phyloP scores from a whole-genome alignment of 2,888 invertebrate genomes.

The Catocala fraxini region DNA sequence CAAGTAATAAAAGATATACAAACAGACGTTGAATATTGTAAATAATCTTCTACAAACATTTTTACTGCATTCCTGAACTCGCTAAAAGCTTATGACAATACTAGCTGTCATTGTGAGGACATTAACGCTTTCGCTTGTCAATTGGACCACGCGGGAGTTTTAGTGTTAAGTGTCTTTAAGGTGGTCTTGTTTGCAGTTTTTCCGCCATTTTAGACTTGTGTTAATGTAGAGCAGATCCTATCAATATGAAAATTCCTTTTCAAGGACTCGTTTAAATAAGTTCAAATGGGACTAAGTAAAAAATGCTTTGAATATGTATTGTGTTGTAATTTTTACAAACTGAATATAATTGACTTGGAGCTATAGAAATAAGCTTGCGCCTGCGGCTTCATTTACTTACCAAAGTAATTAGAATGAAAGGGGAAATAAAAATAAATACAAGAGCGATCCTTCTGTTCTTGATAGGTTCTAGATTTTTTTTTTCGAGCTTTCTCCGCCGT shows the following conservation, averaged over 20 bases:
- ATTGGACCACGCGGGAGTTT: conserved; percentile 56
- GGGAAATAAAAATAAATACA: too few species aligned
- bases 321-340: too few species aligned
- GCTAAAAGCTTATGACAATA: conserved; percentile 53
- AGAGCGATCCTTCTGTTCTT: too few species aligned
- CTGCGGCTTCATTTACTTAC: too few species aligned
- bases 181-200: conserved; percentile 52
- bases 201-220: conserved; percentile 17
- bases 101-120: conserved; percentile 58
- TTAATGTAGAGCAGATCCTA: conserved; percentile 11
- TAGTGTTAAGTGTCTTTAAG: conserved; percentile 63
- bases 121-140: conserved; percentile 61
- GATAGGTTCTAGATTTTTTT: too few species aligned
- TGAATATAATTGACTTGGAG: too few species aligned
- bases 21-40: conserved; percentile 14
- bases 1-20: not conserved
- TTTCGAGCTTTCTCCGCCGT: too few species aligned
- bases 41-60: conserved; percentile 40
- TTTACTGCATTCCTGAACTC: conserved; percentile 44
- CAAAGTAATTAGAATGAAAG: too few species aligned
- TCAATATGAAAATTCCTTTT: not conserved
- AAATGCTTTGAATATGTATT: too few species aligned
- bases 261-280: not conserved
- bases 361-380: too few species aligned
- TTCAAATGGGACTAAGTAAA: not conserved